Percentiles rank a stretch among this genome's conserved stretches.
Conservation (phyloP, 1,140 invertebrate genomes). For the Araneus ventricosus region DNA sequence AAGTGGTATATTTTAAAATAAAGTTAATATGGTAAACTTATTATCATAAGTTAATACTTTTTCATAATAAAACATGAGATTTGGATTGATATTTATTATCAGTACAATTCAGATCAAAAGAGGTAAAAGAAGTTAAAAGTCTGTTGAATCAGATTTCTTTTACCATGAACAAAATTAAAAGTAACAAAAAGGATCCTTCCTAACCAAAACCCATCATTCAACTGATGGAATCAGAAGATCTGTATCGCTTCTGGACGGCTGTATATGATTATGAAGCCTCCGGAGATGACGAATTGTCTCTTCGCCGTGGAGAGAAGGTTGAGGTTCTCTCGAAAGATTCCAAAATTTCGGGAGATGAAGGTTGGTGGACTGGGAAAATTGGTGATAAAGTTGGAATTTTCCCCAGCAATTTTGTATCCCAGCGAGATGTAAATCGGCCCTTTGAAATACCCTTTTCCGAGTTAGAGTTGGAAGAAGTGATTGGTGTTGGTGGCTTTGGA, state of each 20-base stretch:
- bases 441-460: conserved; percentile 89
- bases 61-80: neutral
- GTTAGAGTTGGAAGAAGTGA: conserved; percentile 93
- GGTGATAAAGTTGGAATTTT: conserved; percentile 87
- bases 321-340: conserved; percentile 96
- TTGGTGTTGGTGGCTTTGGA: conserved; percentile 97
- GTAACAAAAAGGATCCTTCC: neutral
- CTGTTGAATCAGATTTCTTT: neutral
- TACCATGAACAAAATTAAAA: conserved; percentile 13
- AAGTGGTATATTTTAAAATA: neutral
- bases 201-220: conserved; percentile 15
- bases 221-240: conserved; percentile 50
- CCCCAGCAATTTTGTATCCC: conserved; percentile 94
- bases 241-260: conserved; percentile 85
- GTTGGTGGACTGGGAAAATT: conserved; percentile 98
- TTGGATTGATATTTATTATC: neutral
- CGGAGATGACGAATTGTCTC: conserved; percentile 93
- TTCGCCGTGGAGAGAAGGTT: conserved; percentile 91
- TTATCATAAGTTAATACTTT: neutral
- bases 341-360: conserved; percentile 97
- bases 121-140: too few relatives aligned
- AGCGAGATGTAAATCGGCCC: conserved; percentile 4
- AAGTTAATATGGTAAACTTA: neutral
- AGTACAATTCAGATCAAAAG: too few relatives aligned
- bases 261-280: conserved; percentile 95